Conservation (phyloP, 2,113 vertebrate genomes). For the Mohoua ochrocephala region DNA sequence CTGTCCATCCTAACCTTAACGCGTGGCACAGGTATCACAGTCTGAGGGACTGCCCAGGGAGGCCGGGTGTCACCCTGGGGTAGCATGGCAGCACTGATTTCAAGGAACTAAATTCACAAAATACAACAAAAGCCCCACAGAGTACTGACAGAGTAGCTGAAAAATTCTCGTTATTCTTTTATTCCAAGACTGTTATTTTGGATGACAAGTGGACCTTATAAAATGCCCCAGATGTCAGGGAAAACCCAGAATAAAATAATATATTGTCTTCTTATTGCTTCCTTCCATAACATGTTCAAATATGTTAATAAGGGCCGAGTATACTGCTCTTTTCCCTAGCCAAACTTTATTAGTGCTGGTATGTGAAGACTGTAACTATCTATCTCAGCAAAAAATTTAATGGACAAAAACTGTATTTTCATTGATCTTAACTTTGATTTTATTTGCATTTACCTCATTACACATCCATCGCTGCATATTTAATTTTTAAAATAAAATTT, state of each 20-base stretch:
- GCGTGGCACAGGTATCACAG: not conserved
- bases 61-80: not conserved
- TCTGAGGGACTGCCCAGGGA: not conserved
- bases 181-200: not conserved
- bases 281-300: not conserved
- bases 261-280: not conserved
- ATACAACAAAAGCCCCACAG: not conserved
- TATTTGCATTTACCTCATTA: not conserved
- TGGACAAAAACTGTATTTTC: not conserved
- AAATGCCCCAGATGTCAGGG: not conserved
- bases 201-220: not conserved
- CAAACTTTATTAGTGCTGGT: not conserved
- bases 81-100: not conserved
- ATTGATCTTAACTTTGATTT: not conserved
- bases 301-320: not conserved
- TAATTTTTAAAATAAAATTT: not conserved
- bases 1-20: not conserved
- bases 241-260: not conserved
- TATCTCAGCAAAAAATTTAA: not conserved
- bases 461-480: not conserved
- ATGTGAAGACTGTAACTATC: not conserved
- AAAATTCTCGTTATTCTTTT: not conserved
- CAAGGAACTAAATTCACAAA: not conserved
- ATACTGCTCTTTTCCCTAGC: not conserved
- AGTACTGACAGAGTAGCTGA: not conserved